Percentiles rank a stretch among this genome's conserved stretches.
phyloP scores from a whole-genome alignment of 2,797 vertebrate genomes.

The Ctenochaetus hawaiiensis region DNA sequence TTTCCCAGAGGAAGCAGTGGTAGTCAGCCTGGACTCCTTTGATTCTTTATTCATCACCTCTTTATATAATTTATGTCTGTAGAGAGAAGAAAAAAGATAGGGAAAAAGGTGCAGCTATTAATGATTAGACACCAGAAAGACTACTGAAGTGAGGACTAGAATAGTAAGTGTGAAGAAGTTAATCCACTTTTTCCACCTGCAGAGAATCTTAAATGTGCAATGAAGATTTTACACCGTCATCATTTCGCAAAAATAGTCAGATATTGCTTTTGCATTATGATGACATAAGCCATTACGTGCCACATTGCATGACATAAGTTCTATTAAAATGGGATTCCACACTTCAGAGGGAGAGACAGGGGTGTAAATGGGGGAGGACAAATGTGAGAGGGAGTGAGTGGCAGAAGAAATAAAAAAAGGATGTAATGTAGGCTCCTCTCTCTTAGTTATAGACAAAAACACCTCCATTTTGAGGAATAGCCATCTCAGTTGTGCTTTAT shows the following conservation, averaged over 20 bases:
- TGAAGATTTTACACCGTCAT: conserved; percentile 10
- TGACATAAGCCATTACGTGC: conserved; percentile 13
- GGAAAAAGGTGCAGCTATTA: conserved; percentile 3
- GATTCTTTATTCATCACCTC: conserved; percentile 70
- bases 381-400: conserved; percentile 5
- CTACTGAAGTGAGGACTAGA: conserved; percentile 17
- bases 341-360: not conserved
- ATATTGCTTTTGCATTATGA: conserved; percentile 22
- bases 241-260: conserved; percentile 12
- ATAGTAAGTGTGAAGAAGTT: conserved; percentile 28
- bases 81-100: conserved; percentile 14
- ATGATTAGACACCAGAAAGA: conserved; percentile 25
- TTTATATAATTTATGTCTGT: conserved; percentile 58
- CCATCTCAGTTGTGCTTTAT: not conserved
- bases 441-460: conserved; percentile 6
- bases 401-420: not conserved
- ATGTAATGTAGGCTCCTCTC: conserved; percentile 17
- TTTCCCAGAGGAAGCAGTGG: conserved; percentile 38
- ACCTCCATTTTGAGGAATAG: conserved; percentile 45
- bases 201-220: conserved; percentile 28
- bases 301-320: conserved; percentile 2
- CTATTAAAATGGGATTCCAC: conserved; percentile 21
- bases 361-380: conserved; percentile 14
- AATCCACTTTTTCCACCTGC: conserved; percentile 23
- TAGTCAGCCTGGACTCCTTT: conserved; percentile 42